Evolutionary conservation across 2,113 vertebrate species (phyloP).

Genomic region (Oceanodroma tethys): DNA sequence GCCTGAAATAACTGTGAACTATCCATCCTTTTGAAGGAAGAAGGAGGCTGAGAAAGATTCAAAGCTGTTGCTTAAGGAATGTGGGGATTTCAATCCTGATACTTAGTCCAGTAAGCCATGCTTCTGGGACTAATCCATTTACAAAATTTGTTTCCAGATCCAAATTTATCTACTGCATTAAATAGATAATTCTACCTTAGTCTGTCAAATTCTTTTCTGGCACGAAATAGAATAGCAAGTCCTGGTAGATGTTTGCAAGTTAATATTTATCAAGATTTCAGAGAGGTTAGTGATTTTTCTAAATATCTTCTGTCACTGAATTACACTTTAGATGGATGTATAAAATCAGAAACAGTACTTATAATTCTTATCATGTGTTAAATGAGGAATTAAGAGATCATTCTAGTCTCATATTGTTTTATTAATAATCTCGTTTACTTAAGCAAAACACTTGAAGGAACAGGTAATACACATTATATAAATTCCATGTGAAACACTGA

Average conservation of each 20-base stretch:
- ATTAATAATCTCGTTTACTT: neutral
- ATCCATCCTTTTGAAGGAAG: neutral
- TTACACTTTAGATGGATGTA: neutral
- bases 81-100: neutral
- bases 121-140: slow-evolving; percentile 19
- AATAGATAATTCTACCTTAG: neutral
- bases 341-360: neutral
- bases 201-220: neutral
- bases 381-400: neutral
- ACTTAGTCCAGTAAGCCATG: neutral
- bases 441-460: neutral
- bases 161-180: neutral
- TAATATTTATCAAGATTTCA: neutral
- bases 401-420: neutral
- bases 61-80: neutral
- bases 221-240: neutral
- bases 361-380: neutral
- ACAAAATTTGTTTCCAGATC: slow-evolving; percentile 17
- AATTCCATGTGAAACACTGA: neutral
- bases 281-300: neutral
- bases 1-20: neutral
- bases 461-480: neutral
- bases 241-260: neutral
- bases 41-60: neutral
- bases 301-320: neutral